These are phyloP conservation scores for Varanus komodoensis DNA, from an alignment of 2,113 vertebrate genomes.

Conservation along the genomic window DNA sequence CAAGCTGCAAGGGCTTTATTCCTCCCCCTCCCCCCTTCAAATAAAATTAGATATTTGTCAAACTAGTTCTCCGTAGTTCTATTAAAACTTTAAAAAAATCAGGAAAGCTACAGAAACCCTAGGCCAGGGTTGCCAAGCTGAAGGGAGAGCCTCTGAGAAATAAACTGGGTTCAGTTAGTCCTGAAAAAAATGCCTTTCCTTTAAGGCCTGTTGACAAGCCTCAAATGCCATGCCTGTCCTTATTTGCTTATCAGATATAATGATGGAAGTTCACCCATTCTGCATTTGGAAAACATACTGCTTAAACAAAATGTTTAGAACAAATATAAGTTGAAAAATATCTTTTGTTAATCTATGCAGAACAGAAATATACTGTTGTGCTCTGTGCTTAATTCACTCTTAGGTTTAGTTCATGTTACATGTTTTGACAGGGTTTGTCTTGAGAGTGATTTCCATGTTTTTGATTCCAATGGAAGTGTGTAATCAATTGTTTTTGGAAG, in stretches of 20 bases:
- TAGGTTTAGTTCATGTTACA: neutral
- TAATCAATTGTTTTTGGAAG: neutral
- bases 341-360: neutral
- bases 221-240: neutral
- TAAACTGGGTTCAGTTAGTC: neutral
- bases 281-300: conserved; percentile 20
- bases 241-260: neutral
- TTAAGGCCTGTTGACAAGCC: neutral
- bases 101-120: neutral
- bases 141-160: neutral
- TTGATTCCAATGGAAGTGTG: neutral
- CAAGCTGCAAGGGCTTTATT: neutral
- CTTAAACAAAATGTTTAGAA: neutral
- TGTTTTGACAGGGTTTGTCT: neutral
- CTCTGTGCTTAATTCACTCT: neutral
- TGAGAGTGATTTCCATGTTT: neutral
- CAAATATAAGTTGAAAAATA: neutral
- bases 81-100: neutral
- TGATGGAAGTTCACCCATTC: neutral
- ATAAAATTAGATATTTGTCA: neutral
- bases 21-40: neutral
- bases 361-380: too few relatives aligned
- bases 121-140: neutral
- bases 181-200: neutral
- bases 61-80: neutral